These are phyloP conservation scores for Drosophila atripex DNA, from an alignment of 2,888 invertebrate species.

Conservation along the genomic window DNA sequence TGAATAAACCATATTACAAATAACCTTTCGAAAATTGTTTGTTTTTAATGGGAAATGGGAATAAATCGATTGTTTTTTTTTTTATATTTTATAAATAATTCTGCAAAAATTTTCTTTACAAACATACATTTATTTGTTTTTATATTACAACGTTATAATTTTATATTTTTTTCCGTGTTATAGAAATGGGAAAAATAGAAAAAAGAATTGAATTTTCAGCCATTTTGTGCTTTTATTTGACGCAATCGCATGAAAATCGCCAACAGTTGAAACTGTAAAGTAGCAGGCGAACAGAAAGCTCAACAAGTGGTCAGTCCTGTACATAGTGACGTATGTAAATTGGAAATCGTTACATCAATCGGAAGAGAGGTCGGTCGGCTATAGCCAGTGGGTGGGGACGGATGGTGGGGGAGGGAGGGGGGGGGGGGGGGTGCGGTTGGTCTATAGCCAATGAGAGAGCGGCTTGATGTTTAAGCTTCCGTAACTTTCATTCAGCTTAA, in stretches of 20 bases:
- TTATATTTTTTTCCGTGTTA: no score
- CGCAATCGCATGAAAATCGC: background rate
- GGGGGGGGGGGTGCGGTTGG: no score
- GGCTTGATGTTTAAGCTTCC: background rate
- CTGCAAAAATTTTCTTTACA: no score
- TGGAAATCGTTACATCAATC: conserved; percentile 1
- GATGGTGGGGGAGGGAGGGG: no score
- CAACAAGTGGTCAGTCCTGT: background rate
- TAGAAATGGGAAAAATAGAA: no score
- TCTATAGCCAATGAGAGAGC: background rate
- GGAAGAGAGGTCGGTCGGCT: background rate
- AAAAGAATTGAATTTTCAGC: no score
- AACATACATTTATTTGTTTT: no score
- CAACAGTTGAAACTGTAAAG: background rate
- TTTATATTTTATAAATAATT: no score
- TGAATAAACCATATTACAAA: conserved; percentile 62
- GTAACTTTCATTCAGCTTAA: conserved; percentile 1
- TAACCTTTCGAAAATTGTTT: conserved; percentile 16
- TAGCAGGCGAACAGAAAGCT: background rate
- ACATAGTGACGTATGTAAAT: background rate
- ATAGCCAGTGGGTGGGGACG: no score
- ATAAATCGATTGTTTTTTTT: no score
- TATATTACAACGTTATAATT: no score
- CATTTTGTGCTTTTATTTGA: background rate
- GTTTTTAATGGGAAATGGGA: background rate